phyloP scores from a whole-genome alignment of 2,888 invertebrate genomes.

The Abrostola tripartita region DNA sequence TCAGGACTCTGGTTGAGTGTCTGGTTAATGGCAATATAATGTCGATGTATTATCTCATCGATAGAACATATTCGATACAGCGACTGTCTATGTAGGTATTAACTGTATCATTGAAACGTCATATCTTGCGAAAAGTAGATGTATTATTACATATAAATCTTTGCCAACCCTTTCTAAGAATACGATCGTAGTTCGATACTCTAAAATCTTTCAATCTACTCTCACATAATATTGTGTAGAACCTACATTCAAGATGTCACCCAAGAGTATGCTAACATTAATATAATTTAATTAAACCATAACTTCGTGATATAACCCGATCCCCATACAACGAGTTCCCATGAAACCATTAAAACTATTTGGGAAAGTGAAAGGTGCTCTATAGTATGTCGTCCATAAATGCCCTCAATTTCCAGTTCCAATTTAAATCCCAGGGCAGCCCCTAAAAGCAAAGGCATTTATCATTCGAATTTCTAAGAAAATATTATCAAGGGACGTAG shows the following conservation, averaged over 20 bases:
- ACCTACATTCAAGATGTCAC: not conserved
- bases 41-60: no score
- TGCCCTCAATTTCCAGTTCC: slow-evolving; percentile 20
- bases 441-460: slow-evolving; percentile 28
- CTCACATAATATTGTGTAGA: not conserved
- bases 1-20: no score
- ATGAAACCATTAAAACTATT: slow-evolving; percentile 31
- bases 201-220: not conserved
- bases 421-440: slow-evolving; percentile 20
- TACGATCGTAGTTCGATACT: no score
- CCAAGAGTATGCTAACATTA: not conserved
- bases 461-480: slow-evolving; percentile 31
- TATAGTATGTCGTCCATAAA: slow-evolving; percentile 16
- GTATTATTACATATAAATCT: no score
- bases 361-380: slow-evolving; percentile 21
- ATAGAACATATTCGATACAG: no score
- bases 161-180: no score
- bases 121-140: no score
- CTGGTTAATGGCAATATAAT: no score
- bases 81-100: no score
- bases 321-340: slow-evolving; percentile 36
- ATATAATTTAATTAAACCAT: not conserved
- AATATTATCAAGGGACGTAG: slow-evolving; percentile 27
- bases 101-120: no score
- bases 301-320: slow-evolving; percentile 24